Conservation (phyloP, 2,113 vertebrate genomes). For the Danio rerio region GRCz12tu NC_133186.1:36728001-36728500, state of each 20-base stretch:
- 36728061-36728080: too few relatives aligned
- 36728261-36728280: not conserved
- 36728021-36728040: too few relatives aligned
- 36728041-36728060: too few relatives aligned
- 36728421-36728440: constrained; percentile 5
- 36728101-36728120: too few relatives aligned
- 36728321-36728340: not conserved
- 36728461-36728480: not conserved
- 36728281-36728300: not conserved
- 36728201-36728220: too few relatives aligned
- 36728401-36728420: not conserved
- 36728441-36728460: not conserved
- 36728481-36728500: constrained; percentile 14
- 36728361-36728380: not conserved
- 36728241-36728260: not conserved
- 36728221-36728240: not conserved
- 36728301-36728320: not conserved
- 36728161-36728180: too few relatives aligned
- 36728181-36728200: too few relatives aligned
- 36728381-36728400: not conserved
- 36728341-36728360: not conserved
- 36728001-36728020: too few relatives aligned
- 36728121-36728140: too few relatives aligned
- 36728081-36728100: too few relatives aligned
- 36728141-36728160: too few relatives aligned